Evolutionary conservation across 2,888 invertebrate genomes (phyloP), one percentile per base, ranked within the genome.

Genomic region (Cheilosia urbana): DNA sequence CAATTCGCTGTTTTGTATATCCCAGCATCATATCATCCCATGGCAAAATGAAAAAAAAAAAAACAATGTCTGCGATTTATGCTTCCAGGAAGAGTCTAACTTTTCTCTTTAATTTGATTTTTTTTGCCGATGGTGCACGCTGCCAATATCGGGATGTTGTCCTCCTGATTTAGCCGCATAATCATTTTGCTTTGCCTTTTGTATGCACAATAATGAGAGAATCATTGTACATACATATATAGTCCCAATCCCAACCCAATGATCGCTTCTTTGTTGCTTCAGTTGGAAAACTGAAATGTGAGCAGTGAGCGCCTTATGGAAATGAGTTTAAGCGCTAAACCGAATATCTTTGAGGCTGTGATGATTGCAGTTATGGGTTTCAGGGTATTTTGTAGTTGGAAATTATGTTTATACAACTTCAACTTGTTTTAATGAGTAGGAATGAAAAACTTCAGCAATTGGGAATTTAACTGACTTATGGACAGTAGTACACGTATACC

Each of bases 101-200:
- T 53, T 73, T 73, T 47, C 53, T 68, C 66, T 73, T 73, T 68
- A 80, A 80, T 80, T 66, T 75, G 60, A 80, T 80, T 80, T 73
- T 73, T 37, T 13, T 37, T 37, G 58, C 65, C 24, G 42, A 51
- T 58, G 53, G 66, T 40, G 40, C 40, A 17, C 11, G 19, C 42
- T 42, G 19, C 27, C n/a, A 9, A 55, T 45, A 53, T 55, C 55
- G 45, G 40, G 5, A 51, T 65, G 17, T 4, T 42, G 21, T 34
- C 30, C 7, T 55, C 30, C 27, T 19, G 45, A 68, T 68, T 68
- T 68, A 4, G 30, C 30, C 19, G 68, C 30, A 57, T 45, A 45
- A 55, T 57, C 19, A 47, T 57, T 42, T 27, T 27, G 7, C 27
- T 13, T 27, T 45, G 11, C 53, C 9, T 27, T 42, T 55, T 27